Percentiles rank a stretch among this genome's conserved stretches.
These are phyloP conservation scores for Xenentodon cancila DNA, from an alignment of 2,797 vertebrate species.

Conservation along the genomic window DNA sequence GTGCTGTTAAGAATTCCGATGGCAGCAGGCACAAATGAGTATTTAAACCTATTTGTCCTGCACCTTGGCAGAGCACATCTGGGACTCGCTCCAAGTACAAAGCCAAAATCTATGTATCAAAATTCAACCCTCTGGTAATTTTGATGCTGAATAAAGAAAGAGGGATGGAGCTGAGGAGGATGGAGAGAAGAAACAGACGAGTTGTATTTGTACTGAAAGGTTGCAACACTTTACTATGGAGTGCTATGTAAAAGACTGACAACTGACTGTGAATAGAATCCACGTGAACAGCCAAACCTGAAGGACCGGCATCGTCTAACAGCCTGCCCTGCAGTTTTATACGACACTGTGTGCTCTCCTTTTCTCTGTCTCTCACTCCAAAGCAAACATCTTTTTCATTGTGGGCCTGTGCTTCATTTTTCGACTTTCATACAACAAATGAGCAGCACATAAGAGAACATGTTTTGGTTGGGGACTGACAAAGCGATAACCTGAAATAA, in stretches of 20 bases:
- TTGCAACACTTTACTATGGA: conserved; percentile 36
- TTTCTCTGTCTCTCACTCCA: conserved; percentile 2
- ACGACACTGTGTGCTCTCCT: conserved; percentile 36
- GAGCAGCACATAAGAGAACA: too few relatives aligned
- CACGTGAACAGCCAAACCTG: conserved; percentile 37
- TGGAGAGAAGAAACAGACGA: conserved; percentile 24
- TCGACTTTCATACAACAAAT: background rate
- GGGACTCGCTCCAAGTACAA: conserved; percentile 40
- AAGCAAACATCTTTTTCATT: conserved; percentile 7
- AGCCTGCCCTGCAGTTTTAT: conserved; percentile 53
- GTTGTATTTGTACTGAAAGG: conserved; percentile 48
- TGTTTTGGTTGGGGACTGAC: too few relatives aligned
- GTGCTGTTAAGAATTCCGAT: background rate
- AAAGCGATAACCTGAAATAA: too few relatives aligned
- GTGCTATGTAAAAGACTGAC: conserved; percentile 25
- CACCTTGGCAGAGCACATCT: too few relatives aligned
- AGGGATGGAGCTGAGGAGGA: conserved; percentile 31
- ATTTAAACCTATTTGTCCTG: background rate
- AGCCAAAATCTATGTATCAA: conserved; percentile 50
- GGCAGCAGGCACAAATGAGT: background rate
- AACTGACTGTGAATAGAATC: conserved; percentile 24
- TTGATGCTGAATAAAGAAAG: conserved; percentile 32
- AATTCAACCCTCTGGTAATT: conserved; percentile 52
- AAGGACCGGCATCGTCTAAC: conserved; percentile 28
- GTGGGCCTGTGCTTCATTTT: background rate